phyloP scores from a whole-genome alignment of 2,888 invertebrate genomes.

The Pheosia tremula region DNA sequence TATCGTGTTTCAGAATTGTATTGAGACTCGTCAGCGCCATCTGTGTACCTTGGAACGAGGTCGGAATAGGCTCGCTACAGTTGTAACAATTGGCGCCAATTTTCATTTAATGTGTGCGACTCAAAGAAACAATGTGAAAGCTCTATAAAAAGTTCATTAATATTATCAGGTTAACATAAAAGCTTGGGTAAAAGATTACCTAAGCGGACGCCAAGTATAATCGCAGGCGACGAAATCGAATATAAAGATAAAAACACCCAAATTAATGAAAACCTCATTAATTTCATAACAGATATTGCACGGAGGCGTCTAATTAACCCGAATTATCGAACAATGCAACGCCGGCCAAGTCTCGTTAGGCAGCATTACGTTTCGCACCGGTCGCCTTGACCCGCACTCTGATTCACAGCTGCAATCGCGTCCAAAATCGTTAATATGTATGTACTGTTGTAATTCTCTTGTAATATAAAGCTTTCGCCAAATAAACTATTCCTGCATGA shows the following conservation, averaged over 20 bases:
- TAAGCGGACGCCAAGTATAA: not conserved
- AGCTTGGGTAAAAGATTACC: not conserved
- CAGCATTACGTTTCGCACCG: constrained; percentile 5
- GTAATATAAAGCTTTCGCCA: constrained; percentile 25
- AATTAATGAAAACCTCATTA: constrained; percentile 10
- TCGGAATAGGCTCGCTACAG: too few species aligned
- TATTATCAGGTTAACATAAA: not conserved
- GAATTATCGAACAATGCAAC: constrained; percentile 11
- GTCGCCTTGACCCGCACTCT: constrained; percentile 16
- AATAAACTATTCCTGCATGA: not conserved
- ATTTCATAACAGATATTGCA: constrained; percentile 9
- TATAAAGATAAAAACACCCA: constrained; percentile 10
- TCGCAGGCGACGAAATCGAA: not conserved
- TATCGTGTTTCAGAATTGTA: too few species aligned
- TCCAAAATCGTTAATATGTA: constrained; percentile 15
- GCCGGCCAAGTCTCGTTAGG: constrained; percentile 2
- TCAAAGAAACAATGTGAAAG: too few species aligned
- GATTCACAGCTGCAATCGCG: constrained; percentile 23
- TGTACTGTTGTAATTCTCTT: constrained; percentile 23
- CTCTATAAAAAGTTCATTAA: too few species aligned
- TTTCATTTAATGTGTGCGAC: too few species aligned
- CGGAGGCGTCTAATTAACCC: constrained; percentile 7
- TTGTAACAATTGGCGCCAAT: too few species aligned
- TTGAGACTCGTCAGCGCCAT: too few species aligned
- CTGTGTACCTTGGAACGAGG: too few species aligned